Base-by-base conservation (phyloP, 2,797 vertebrate genomes). In the Rhinatrema bivittatum region DNA sequence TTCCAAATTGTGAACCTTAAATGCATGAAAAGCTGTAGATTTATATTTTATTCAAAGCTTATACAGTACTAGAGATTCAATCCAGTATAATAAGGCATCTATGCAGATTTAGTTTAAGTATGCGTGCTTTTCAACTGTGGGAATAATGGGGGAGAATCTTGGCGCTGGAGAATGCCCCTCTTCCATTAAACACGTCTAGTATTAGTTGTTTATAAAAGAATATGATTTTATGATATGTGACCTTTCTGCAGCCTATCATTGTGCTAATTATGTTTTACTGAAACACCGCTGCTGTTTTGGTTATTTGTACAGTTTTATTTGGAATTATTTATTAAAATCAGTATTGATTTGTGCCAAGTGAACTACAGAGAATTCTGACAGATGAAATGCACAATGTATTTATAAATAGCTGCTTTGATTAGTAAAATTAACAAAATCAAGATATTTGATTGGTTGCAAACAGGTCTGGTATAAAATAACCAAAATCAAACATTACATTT, bases 1-100 rank as follows among this genome's bases (percentile, higher is more conserved):
- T 60, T 86, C 81, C 38, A 85, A 83, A 48, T 63, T 87, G 53
- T 87, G 69, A 85, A 37, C 22, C 41, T 29, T 20, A 22, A 25
- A n/a, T 56, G 32, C 27, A 29, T 54, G 37, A 43, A 23, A 46
- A 40, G 21, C 35, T 4, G 3, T 46, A 55, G 58, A 10, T n/a
- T n/a, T n/a, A n/a, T n/a, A n/a, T n/a, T n/a, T n/a, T n/a, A n/a
- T 62, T 16, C 53, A 53, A 53, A 48, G 16, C 18, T 32, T 46
- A 11, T 50, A n/a, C n/a, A n/a, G n/a, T n/a, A 53, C 34, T 29
- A 35, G 42, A 53, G 69, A 52, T 39, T 12, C 21, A 10, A 5
- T 40, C 39, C 35, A 46, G 18, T 62, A 36, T 50, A 56, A 60
- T 52, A n/a, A n/a, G n/a, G 37, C 51, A 38, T 29, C 20, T 20